These are phyloP conservation scores for Tanytarsus gracilentus DNA, from an alignment of 2,888 invertebrate genomes.

Conservation along the genomic window DNA sequence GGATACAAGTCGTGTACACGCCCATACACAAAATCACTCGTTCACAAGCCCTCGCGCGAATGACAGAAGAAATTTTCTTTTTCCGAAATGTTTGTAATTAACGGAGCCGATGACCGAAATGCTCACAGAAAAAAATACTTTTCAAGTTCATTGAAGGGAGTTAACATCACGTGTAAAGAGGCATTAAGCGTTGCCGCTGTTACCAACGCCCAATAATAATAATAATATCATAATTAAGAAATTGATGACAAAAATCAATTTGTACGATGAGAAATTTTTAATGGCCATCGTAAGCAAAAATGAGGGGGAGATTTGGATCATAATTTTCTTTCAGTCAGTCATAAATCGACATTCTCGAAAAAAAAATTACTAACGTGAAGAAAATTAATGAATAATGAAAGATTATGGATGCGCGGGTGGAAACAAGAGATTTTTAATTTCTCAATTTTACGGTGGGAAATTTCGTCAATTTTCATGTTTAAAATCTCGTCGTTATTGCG, in stretches of 20 bases:
- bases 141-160: conserved; percentile 10
- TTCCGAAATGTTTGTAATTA: conserved; percentile 8
- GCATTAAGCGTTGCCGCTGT: conserved; percentile 6
- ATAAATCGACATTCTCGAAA: too few species aligned
- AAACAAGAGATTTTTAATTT: too few species aligned
- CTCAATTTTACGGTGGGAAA: too few species aligned
- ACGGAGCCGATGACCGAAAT: conserved; percentile 13
- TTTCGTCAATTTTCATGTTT: too few species aligned
- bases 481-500: too few species aligned
- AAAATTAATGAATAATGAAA: not conserved
- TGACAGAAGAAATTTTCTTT: not conserved
- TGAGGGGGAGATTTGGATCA: too few species aligned
- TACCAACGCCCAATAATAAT: conserved; percentile 19
- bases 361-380: not conserved
- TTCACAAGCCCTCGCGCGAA: not conserved
- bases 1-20: conserved; percentile 18
- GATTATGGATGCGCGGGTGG: too few species aligned
- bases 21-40: not conserved
- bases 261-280: not conserved
- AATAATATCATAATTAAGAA: conserved; percentile 12
- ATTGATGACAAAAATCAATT: conserved; percentile 21
- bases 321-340: too few species aligned
- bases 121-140: conserved; percentile 11
- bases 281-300: not conserved
- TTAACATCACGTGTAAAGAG: conserved; percentile 12